Base-by-base conservation (phyloP, 2,888 invertebrate genomes). In the Trilocha varians region DNA sequence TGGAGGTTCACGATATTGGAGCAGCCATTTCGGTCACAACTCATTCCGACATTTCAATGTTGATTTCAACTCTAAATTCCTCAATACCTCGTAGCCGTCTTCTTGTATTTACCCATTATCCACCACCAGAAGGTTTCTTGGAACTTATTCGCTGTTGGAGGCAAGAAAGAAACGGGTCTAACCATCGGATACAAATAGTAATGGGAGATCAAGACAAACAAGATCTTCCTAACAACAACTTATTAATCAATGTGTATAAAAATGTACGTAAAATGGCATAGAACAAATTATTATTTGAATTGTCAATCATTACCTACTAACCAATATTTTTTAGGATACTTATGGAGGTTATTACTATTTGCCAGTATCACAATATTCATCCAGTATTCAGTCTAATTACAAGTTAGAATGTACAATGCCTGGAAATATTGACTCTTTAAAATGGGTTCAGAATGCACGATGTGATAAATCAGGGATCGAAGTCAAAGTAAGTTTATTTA, bases 361-460 rank as follows among this genome's bases (percentile, higher is more conserved):
- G 32, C 48, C 62, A 3, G n/a, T 54, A 5, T 38, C 48, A 36
- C 43, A 56, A 13, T 39, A 17, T 1, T 5, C 36, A 11, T 14
- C 17, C 17, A 44, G 44, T 3, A 43, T 16, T 18, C 45, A 62
- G 43, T 40, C 43, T 40, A 13, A 46, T 16, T 13, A 43, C 47
- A 25, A 25, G 11, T 25, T 25, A 11, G 25, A 25, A 5, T 25
- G 25, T 25, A 9, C 25, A 11, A 11, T 25, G 2, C 6, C 25
- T 39, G 69, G 72, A 5, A 57, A 70, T 36, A 34, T 70, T 0
- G 46, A 63, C 5, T 62, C 71, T 0, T 44, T 75, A 14, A 43
- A 50, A 3, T 74, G 75, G 75, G 47, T 64, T 5, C 63, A 70
- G 48, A 48, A 50, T 13, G 43, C 47, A 1, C 43, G 50, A 35